These are phyloP conservation scores for Hybos culiciformis DNA, from an alignment of 2,888 invertebrate genomes.

Conservation along the genomic window DNA sequence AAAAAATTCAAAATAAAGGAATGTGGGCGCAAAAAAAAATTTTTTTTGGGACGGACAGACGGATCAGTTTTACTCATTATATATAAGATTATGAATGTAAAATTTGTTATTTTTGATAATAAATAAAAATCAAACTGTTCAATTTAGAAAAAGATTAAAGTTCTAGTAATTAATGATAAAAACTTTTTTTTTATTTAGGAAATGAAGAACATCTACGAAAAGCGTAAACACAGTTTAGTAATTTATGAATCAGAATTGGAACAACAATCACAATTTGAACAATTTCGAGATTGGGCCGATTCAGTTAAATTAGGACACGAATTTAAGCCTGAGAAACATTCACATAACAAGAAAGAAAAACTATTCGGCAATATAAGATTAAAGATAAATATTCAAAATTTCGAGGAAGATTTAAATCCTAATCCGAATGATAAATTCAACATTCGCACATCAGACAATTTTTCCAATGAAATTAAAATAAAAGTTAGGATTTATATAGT, in stretches of 20 bases:
- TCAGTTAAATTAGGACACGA: conserved; percentile 47
- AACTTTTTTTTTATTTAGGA: background rate
- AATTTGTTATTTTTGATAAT: too few relatives aligned
- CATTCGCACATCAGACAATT: background rate
- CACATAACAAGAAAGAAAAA: conserved; percentile 29
- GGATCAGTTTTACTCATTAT: too few relatives aligned
- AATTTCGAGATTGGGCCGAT: conserved; percentile 52
- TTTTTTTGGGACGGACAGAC: too few relatives aligned
- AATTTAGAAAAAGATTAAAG: too few relatives aligned
- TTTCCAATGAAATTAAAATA: conserved; percentile 15
- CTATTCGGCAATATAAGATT: conserved; percentile 33
- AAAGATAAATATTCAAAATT: conserved; percentile 9
- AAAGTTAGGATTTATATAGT: conserved; percentile 62
- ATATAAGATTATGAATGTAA: too few relatives aligned
- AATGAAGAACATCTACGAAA: background rate
- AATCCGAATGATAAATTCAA: background rate
- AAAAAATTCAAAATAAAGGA: too few relatives aligned
- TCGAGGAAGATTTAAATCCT: background rate
- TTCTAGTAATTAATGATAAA: background rate
- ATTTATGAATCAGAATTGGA: conserved; percentile 56
- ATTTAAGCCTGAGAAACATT: conserved; percentile 26
- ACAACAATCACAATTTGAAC: conserved; percentile 47
- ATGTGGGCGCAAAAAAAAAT: too few relatives aligned
- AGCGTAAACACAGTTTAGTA: conserved; percentile 27
- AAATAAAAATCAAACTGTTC: too few relatives aligned